A percentile compares a stretch with the other conserved stretches of the same genome.
Evolutionary conservation across 2,797 vertebrate species (phyloP).

Genomic region (Takifugu rubripes): DNA sequence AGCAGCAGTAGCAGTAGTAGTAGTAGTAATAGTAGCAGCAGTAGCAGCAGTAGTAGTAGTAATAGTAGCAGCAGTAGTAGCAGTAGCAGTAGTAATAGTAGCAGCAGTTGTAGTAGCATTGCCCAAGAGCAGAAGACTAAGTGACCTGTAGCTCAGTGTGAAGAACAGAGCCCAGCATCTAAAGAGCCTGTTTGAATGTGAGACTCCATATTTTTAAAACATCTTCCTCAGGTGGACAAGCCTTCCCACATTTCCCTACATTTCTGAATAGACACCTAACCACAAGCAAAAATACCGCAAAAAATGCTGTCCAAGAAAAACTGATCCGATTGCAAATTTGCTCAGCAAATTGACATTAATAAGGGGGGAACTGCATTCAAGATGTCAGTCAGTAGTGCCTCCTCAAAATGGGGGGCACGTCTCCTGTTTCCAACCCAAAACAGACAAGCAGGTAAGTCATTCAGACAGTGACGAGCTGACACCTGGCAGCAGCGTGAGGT

Average conservation of each 20-base stretch:
- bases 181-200: conserved; percentile 50
- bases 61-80: no score
- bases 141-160: conserved; percentile 32
- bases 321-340: conserved; percentile 79
- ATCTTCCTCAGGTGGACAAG: conserved; percentile 70
- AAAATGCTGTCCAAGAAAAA: conserved; percentile 75
- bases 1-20: no score
- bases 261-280: conserved; percentile 71
- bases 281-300: conserved; percentile 70
- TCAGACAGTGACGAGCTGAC: conserved; percentile 75
- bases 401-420: conserved; percentile 63
- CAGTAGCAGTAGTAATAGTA: no score
- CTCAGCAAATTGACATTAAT: conserved; percentile 80
- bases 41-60: no score
- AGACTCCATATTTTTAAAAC: conserved; percentile 65
- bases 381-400: conserved; percentile 74
- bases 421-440: conserved; percentile 65
- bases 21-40: no score
- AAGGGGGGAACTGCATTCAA: conserved; percentile 73
- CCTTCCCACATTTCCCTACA: conserved; percentile 62
- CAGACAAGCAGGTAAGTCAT: conserved; percentile 80
- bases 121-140: conserved; percentile 39
- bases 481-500: conserved; percentile 70
- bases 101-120: conserved; percentile 8
- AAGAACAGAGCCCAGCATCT: conserved; percentile 52